Evolutionary conservation across 2,113 vertebrate genomes (phyloP), one percentile per base, ranked within the genome.

Genomic region (Psittacus erithacus): DNA sequence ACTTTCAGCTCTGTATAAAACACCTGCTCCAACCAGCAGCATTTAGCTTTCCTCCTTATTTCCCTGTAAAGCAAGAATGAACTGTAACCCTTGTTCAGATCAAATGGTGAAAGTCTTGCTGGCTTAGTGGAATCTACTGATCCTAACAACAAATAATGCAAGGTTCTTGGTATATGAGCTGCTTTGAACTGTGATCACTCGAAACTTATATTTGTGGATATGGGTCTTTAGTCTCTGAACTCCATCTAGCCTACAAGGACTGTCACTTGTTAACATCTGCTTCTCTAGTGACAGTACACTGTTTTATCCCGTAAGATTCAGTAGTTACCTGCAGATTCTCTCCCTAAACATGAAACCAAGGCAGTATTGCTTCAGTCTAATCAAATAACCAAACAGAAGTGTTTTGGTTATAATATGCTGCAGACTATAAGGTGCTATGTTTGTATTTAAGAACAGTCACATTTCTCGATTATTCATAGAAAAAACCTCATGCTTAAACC

Each of bases 1-100:
- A 95, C 81, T 85, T 95, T 80, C 87, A 95, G 59, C 82, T 93
- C 81, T 69, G 59, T 80, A 75, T 85, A 88, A 82, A 91, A 88
- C 86, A 96, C 91, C 96, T 97, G 82, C 88, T 93, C 59, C 57
- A 94, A 44, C 68, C 92, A 92, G 74, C 93, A 91, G 73, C n/a
- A 9, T 76, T 86, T 39, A 79, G 7, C n/a, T 68, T 78, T 60
- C 38, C n/a, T 69, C 59, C 75, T 87, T 7, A 17, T 38, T 91
- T 46, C 41, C 28, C 47, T 70, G 57, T 13, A 63, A 84, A 79
- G n/a, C 17, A 73, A 31, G 39, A 73, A 46, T 20, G 6, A 91
- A 63, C 31, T 46, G 19, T 35, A 62, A 38, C 57, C 1, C 0
- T 44, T 47, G 7, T 11, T 77, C 50, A 38, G 41, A 62, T 76